These are phyloP conservation scores for Phodopus roborovskii DNA, from an alignment of 2,113 vertebrate genomes.

Conservation along the genomic window DNA sequence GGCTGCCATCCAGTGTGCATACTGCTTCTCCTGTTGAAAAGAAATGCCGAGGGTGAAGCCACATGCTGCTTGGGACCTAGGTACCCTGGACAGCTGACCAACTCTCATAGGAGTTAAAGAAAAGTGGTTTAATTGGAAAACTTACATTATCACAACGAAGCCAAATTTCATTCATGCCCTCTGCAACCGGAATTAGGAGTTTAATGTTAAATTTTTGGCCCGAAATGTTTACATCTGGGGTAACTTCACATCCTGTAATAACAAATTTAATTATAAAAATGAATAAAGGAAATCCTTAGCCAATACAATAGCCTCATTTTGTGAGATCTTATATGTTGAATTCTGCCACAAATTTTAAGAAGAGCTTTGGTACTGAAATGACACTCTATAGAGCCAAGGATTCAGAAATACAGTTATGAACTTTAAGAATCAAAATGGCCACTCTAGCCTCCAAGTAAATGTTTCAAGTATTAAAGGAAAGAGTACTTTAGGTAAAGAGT, in stretches of 20 bases:
- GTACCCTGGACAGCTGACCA: background rate
- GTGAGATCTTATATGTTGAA: background rate
- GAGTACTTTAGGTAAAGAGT: background rate
- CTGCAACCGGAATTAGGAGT: slow-evolving; percentile 96
- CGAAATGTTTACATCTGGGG: slow-evolving; percentile 99
- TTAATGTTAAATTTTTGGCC: slow-evolving; percentile 99
- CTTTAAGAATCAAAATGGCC: background rate
- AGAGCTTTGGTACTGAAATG: background rate
- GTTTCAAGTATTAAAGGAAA: slow-evolving; percentile 3
- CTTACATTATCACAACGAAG: slow-evolving; percentile 97
- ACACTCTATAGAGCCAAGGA: background rate
- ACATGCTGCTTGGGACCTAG: background rate
- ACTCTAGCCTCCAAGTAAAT: background rate
- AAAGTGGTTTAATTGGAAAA: slow-evolving; percentile 9
- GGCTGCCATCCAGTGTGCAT: slow-evolving; percentile 99
- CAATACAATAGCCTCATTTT: background rate
- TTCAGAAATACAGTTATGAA: background rate
- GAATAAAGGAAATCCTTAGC: background rate
- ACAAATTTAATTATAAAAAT: slow-evolving; percentile 25
- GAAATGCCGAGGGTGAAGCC: background rate
- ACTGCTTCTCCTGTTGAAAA: slow-evolving; percentile 94
- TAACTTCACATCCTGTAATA: slow-evolving; percentile 96
- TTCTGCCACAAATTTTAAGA: background rate
- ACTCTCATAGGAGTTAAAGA: background rate
- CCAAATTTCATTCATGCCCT: slow-evolving; percentile 99